Percentiles rank a stretch among this genome's conserved stretches.
phyloP scores from a whole-genome alignment of 2,888 invertebrate species.

The Amblyjoppa fuscipennis region DNA sequence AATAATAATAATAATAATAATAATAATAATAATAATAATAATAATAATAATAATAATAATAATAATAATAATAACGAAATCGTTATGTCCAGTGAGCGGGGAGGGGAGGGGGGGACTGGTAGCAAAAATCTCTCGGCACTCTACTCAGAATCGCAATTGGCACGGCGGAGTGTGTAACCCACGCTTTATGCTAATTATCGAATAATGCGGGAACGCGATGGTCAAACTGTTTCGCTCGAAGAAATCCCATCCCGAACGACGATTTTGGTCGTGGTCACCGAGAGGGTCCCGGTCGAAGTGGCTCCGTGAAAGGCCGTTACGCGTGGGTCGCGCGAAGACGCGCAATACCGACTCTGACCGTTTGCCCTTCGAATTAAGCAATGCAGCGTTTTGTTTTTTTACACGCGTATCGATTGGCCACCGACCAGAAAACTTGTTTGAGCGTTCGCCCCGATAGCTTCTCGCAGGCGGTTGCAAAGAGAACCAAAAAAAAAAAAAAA shows the following conservation, averaged over 20 bases:
- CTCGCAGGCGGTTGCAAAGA: background rate
- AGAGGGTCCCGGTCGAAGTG: constrained; percentile 34
- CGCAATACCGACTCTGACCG: constrained; percentile 54
- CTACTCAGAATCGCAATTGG: constrained; percentile 59
- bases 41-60: background rate
- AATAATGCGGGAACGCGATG: constrained; percentile 34
- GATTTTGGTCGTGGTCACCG: constrained; percentile 63
- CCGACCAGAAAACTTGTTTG: constrained; percentile 33
- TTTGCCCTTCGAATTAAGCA: constrained; percentile 58
- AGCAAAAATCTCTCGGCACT: constrained; percentile 40
- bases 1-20: background rate
- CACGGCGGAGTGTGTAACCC: constrained; percentile 52
- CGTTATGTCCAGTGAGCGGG: background rate
- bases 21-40: background rate
- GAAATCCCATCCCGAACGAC: constrained; percentile 26
- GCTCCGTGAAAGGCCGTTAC: constrained; percentile 46
- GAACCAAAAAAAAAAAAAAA: background rate
- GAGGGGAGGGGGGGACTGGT: background rate
- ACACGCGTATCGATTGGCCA: constrained; percentile 57
- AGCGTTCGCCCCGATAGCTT: background rate
- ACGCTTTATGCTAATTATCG: constrained; percentile 70
- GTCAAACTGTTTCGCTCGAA: constrained; percentile 18
- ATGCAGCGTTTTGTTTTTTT: constrained; percentile 49
- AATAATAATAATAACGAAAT: background rate
- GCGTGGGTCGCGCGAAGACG: constrained; percentile 68